phyloP scores from a whole-genome alignment of 2,797 vertebrate species.

The Basileuterus tristriatus region DNA sequence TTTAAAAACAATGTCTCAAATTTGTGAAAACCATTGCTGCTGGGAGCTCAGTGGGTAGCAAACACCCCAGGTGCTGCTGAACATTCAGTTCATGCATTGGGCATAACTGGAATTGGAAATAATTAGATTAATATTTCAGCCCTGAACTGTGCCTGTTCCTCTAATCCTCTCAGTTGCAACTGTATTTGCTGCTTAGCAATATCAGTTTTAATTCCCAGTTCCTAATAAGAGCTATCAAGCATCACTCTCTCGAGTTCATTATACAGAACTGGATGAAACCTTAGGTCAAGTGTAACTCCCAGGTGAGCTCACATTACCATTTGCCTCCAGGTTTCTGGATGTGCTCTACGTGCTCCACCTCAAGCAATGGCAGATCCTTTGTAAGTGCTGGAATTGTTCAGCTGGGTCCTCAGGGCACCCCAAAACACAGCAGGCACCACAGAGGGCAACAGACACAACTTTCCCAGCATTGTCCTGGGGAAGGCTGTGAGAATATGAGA shows the following conservation, averaged over 20 bases:
- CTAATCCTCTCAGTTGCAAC: slow-evolving; percentile 26
- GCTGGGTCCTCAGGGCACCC: neutral
- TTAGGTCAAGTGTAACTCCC: slow-evolving; percentile 24
- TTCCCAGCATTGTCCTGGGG: neutral
- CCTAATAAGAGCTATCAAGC: slow-evolving; percentile 45
- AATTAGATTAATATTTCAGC: slow-evolving; percentile 24
- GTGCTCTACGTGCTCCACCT: neutral
- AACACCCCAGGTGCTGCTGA: neutral
- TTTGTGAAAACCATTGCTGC: neutral
- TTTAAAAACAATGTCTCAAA: neutral
- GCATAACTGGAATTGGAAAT: neutral
- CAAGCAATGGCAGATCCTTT: neutral
- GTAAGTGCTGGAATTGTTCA: neutral
- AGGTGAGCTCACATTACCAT: neutral
- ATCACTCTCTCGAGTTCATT: slow-evolving; percentile 1
- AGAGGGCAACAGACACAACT: neutral
- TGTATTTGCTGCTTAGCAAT: neutral
- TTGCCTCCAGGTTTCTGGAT: neutral
- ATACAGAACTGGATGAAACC: neutral
- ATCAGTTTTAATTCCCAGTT: slow-evolving; percentile 23
- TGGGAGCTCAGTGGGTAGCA: neutral
- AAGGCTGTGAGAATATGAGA: neutral
- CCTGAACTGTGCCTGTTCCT: neutral
- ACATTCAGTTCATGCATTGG: neutral
- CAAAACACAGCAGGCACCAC: neutral